These are phyloP conservation scores for Oncopodura yosiiana DNA, from an alignment of 1,140 invertebrate genomes.

Conservation along the genomic window DNA sequence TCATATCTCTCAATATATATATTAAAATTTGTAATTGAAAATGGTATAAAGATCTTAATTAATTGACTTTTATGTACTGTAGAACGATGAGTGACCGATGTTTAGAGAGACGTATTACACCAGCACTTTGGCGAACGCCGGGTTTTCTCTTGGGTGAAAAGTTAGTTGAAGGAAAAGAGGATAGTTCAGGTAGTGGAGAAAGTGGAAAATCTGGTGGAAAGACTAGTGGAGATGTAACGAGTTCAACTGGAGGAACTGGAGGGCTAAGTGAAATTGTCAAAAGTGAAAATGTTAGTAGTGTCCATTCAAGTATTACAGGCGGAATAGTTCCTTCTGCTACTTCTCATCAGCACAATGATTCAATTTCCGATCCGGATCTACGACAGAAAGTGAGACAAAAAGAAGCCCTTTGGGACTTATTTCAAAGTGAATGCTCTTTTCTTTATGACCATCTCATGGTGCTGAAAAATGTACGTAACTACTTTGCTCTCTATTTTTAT, in stretches of 20 bases:
- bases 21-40: too few species aligned
- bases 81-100: conserved; percentile 35
- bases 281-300: background rate
- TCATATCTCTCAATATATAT: too few species aligned
- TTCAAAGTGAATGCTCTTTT: conserved; percentile 58
- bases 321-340: conserved; percentile 5
- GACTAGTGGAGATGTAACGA: background rate
- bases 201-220: background rate
- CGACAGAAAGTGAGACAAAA: conserved; percentile 30
- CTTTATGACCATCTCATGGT: conserved; percentile 60
- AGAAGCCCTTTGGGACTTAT: conserved; percentile 60
- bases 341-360: conserved; percentile 22
- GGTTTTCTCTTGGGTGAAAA: conserved; percentile 28
- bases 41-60: too few species aligned
- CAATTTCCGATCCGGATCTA: conserved; percentile 21
- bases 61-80: too few species aligned
- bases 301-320: too few species aligned
- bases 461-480: conserved; percentile 54
- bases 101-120: conserved; percentile 28
- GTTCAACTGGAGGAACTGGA: background rate
- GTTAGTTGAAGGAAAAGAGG: conserved; percentile 26
- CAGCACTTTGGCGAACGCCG: conserved; percentile 22
- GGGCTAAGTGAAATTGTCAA: background rate
- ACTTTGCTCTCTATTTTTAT: too few species aligned
- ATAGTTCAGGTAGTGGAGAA: background rate